Conservation (phyloP, 2,113 vertebrate genomes). For the Clupea harengus region DNA sequence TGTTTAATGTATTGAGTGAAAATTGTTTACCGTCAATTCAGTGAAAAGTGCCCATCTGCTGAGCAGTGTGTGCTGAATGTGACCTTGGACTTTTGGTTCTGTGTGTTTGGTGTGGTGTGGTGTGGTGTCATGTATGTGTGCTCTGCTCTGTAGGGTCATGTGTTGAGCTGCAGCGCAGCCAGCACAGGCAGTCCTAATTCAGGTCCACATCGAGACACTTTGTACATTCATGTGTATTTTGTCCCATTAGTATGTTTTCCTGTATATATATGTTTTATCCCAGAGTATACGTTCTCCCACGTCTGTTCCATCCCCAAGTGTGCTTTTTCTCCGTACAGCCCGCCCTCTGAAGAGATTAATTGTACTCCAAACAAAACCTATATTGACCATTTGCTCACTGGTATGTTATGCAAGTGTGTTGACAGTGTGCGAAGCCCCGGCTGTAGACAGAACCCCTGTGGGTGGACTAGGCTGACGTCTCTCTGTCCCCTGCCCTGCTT, state of each 20-base stretch:
- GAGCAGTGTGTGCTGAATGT: background rate
- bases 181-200: background rate
- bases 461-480: conserved; percentile 22
- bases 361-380: conserved; percentile 24
- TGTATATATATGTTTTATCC: background rate
- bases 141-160: background rate
- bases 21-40: background rate
- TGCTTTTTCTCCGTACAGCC: background rate
- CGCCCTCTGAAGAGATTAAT: conserved; percentile 21
- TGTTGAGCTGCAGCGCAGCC: background rate
- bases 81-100: background rate
- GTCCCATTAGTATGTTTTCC: background rate
- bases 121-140: background rate
- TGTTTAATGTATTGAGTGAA: background rate
- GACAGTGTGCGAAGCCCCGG: conserved; percentile 30
- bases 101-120: too few relatives aligned
- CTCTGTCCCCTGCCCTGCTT: conserved; percentile 21
- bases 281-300: background rate
- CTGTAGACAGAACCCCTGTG: conserved; percentile 28
- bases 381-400: conserved; percentile 16
- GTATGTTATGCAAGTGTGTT: conserved; percentile 39
- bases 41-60: background rate
- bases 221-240: background rate
- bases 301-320: conserved; percentile 8
- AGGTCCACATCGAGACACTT: background rate